Percentiles rank a stretch among this genome's conserved stretches.
phyloP scores from a whole-genome alignment of 2,888 invertebrate species.

The Ormyrus labotus region DNA sequence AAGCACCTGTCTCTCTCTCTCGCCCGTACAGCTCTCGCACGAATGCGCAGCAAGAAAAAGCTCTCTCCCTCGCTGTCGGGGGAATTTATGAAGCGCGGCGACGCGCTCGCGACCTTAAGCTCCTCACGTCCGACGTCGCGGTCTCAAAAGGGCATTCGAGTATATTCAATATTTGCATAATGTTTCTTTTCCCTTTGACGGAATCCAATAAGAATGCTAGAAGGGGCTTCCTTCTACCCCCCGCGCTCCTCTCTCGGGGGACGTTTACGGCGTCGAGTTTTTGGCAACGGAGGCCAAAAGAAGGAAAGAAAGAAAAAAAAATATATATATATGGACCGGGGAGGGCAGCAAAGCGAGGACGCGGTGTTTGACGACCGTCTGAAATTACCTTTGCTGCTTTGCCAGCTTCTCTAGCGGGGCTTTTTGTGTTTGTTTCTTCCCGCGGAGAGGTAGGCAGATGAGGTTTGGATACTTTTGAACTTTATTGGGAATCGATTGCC shows the following conservation, averaged over 20 bases:
- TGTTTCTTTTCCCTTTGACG: constrained; percentile 48
- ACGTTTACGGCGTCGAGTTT: constrained; percentile 2
- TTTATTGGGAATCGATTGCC: too few species aligned
- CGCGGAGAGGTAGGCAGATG: too few species aligned
- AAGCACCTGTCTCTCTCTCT: background rate
- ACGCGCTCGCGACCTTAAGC: constrained; percentile 37
- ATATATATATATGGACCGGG: background rate
- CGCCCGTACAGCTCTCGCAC: constrained; percentile 28
- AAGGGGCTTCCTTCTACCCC: background rate
- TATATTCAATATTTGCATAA: constrained; percentile 57
- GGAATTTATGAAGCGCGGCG: constrained; percentile 5
- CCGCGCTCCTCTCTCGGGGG: background rate
- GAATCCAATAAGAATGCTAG: constrained; percentile 46
- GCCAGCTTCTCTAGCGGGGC: background rate
- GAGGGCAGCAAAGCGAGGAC: too few species aligned
- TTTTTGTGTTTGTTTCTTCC: background rate
- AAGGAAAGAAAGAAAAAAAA: background rate
- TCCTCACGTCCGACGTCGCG: constrained; percentile 36
- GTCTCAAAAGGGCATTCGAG: constrained; percentile 54
- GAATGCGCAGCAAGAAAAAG: constrained; percentile 28
- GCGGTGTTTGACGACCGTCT: constrained; percentile 49
- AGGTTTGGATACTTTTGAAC: too few species aligned
- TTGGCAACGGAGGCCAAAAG: background rate
- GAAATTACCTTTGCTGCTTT: constrained; percentile 42
- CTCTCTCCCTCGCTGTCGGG: background rate